Evolutionary conservation across 2,797 vertebrate genomes (phyloP), one percentile per base, ranked within the genome.

Genomic region (Crypturellus tataupa): DNA sequence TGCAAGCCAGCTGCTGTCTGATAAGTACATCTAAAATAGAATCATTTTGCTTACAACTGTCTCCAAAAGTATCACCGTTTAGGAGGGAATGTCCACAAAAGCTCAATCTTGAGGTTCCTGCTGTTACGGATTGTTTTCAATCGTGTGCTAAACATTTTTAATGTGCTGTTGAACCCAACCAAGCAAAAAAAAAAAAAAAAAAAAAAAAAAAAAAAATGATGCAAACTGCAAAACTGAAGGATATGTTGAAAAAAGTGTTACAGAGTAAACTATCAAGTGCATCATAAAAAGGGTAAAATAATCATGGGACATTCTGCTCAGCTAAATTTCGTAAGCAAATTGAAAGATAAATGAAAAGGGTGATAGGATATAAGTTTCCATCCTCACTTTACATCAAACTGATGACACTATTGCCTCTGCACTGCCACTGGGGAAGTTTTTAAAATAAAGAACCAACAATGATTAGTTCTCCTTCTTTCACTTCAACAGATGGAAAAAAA

Each of bases 161-260:
- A 73, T 27, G 37, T 71, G 60, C 35, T 87, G 12, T 65, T 96
- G 92, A 94, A 82, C 90, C 55, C 72, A 70, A 95, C 88, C 73
- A 75, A 88, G n/a, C 40, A 85, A 89, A 92, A 83, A 80, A 91
- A 92, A 87, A 92, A 95, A 85, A 68, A 88, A 93, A 44, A n/a
- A n/a, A 85, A 89, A 92, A 83, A 80, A 91, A 92, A 87, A 92
- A 95, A 85, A 68, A 88, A 93, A 44, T 55, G 58, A 92, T 47
- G 51, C 3, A 24, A 94, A 69, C 49, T 17, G 76, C 69, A 70
- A 94, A 93, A 88, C 56, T 47, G 67, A 94, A 93, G 20, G 40
- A 67, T 78, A 84, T 4, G 3, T 9, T 75, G 65, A n/a, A 90
- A 33, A 77, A 95, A 60, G 8, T 17, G 6, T 60, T 87, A 62